A percentile compares a stretch with the other conserved stretches of the same genome.
Conservation (phyloP, 2,113 vertebrate genomes). For the Falco punctatus region DNA sequence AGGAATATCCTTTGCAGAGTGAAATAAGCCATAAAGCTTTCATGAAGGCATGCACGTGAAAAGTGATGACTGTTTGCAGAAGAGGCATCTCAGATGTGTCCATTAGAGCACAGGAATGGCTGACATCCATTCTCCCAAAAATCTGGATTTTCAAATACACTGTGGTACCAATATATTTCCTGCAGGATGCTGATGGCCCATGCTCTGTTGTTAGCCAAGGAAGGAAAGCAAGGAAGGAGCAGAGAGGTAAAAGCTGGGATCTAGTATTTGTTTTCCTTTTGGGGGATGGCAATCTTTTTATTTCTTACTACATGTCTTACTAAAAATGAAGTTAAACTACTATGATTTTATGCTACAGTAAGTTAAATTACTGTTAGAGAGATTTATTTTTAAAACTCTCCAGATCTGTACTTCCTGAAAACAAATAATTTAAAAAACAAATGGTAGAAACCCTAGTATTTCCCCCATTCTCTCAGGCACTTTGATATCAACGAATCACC, state of each 20-base stretch:
- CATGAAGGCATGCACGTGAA: not conserved
- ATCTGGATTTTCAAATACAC: not conserved
- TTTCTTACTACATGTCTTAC: not conserved
- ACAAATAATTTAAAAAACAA: not conserved
- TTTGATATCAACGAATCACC: not conserved
- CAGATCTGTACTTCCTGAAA: not conserved
- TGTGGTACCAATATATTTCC: not conserved
- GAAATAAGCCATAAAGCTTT: not conserved
- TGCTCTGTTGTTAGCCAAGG: not conserved
- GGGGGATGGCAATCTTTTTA: not conserved
- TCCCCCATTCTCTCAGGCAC: not conserved
- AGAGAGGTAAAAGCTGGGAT: not conserved
- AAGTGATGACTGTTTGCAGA: not conserved
- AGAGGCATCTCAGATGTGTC: not conserved
- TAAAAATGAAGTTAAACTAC: not conserved
- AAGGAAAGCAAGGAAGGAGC: not conserved
- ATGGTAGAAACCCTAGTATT: not conserved
- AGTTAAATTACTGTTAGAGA: not conserved
- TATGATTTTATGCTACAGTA: not conserved
- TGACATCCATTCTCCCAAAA: not conserved
- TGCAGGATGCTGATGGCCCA: not conserved
- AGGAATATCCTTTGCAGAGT: not conserved
- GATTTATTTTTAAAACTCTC: not conserved
- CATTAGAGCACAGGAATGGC: not conserved
- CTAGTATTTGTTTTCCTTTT: not conserved